A percentile compares a stretch with the other conserved stretches of the same genome.
Conservation (phyloP, 1,140 invertebrate species). For the Dendrolimus kikuchii region DNA sequence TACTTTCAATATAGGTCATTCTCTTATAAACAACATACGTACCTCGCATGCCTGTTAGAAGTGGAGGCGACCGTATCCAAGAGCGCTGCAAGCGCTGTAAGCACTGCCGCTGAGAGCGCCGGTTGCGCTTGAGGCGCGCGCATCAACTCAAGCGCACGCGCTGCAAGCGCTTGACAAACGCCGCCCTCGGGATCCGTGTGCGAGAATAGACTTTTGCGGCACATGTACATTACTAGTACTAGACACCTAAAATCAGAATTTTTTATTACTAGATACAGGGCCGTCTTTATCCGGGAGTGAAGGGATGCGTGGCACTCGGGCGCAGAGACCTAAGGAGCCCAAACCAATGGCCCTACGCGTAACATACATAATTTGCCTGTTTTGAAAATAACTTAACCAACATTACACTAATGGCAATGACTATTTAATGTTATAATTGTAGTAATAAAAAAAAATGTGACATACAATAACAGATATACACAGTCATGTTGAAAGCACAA, state of each 20-base stretch:
- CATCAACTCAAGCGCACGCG: conserved; percentile 54
- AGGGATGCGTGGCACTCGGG: no score
- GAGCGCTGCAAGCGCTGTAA: conserved; percentile 26
- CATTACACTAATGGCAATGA: no score
- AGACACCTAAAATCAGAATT: conserved; percentile 79
- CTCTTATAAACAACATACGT: neutral
- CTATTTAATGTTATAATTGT: no score
- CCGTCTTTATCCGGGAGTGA: no score
- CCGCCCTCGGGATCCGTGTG: conserved; percentile 26
- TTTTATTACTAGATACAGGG: neutral
- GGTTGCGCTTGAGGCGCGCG: conserved; percentile 29
- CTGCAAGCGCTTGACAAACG: conserved; percentile 59
- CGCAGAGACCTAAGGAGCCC: no score
- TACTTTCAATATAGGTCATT: neutral
- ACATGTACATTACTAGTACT: conserved; percentile 88
- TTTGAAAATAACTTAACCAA: no score
- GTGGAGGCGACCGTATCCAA: conserved; percentile 30
- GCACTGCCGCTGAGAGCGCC: conserved; percentile 41
- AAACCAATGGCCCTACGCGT: no score
- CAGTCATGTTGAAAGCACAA: no score
- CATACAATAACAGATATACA: no score
- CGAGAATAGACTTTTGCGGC: conserved; percentile 81
- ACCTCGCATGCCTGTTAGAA: conserved; percentile 16
- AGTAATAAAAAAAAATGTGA: no score
- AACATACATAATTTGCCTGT: no score